Conservation (phyloP, 2,113 vertebrate species). For the Chrysochloris asiatica region DNA sequence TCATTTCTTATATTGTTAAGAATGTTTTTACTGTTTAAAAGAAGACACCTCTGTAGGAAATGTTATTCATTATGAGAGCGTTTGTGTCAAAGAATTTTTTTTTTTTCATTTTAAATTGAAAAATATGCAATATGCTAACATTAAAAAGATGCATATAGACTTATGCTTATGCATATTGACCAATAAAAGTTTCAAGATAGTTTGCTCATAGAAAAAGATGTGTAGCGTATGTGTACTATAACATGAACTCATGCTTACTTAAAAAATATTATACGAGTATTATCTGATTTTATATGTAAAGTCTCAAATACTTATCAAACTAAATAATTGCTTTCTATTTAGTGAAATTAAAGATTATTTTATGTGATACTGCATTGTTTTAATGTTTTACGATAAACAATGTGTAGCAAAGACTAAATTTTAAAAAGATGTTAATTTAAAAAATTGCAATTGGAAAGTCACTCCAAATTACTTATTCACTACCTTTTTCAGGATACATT, state of each 20-base stretch:
- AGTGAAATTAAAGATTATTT: background rate
- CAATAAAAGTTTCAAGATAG: background rate
- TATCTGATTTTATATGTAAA: background rate
- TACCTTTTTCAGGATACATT: slow-evolving; percentile 31
- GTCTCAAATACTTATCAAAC: background rate
- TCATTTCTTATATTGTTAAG: background rate
- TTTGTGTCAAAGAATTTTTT: background rate
- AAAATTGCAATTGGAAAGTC: too few species aligned
- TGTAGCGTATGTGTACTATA: background rate
- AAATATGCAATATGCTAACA: background rate
- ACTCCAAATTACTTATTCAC: too few species aligned
- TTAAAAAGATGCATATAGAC: background rate
- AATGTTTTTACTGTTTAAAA: slow-evolving; percentile 9
- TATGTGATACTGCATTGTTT: background rate
- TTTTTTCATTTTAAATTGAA: slow-evolving; percentile 33
- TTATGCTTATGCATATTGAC: background rate
- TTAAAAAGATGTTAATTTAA: too few species aligned
- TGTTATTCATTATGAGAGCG: background rate
- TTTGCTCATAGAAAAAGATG: background rate
- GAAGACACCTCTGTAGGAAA: background rate
- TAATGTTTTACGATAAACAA: background rate
- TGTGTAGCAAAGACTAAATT: background rate
- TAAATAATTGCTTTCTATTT: background rate
- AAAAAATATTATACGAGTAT: background rate
- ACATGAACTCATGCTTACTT: background rate